phyloP scores from a whole-genome alignment of 2,113 vertebrate species.

The Aegithalos caudatus region DNA sequence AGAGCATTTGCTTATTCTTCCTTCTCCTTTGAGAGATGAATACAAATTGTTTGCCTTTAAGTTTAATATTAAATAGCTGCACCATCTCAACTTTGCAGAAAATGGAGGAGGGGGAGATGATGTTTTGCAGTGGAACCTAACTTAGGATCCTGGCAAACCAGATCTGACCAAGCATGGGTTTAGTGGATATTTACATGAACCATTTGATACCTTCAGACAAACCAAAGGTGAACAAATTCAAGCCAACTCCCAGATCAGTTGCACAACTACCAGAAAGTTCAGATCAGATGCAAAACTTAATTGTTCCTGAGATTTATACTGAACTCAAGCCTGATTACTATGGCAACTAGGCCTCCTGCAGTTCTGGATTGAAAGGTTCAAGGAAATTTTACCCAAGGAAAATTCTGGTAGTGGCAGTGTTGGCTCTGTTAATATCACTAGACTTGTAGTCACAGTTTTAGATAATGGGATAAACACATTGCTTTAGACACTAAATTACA shows the following conservation, averaged over 20 bases:
- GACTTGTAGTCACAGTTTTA: neutral
- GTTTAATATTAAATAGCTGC: slow-evolving; percentile 29
- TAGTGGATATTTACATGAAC: neutral
- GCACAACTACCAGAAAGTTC: neutral
- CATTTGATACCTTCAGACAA: neutral
- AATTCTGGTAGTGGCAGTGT: neutral
- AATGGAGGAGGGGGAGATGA: neutral
- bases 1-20: slow-evolving; percentile 57
- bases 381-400: neutral
- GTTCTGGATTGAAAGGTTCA: neutral
- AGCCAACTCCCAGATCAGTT: neutral
- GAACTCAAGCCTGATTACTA: neutral
- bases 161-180: neutral
- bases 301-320: neutral
- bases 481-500: neutral
- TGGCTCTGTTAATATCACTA: neutral
- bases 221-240: neutral
- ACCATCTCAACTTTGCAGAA: neutral
- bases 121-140: neutral
- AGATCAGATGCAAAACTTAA: neutral
- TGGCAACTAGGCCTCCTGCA: neutral
- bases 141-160: neutral
- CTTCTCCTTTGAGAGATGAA: slow-evolving; percentile 54
- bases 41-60: slow-evolving; percentile 61
- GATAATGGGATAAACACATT: neutral